phyloP scores from a whole-genome alignment of 2,888 invertebrate species.

The Teleiodes luculella region DNA sequence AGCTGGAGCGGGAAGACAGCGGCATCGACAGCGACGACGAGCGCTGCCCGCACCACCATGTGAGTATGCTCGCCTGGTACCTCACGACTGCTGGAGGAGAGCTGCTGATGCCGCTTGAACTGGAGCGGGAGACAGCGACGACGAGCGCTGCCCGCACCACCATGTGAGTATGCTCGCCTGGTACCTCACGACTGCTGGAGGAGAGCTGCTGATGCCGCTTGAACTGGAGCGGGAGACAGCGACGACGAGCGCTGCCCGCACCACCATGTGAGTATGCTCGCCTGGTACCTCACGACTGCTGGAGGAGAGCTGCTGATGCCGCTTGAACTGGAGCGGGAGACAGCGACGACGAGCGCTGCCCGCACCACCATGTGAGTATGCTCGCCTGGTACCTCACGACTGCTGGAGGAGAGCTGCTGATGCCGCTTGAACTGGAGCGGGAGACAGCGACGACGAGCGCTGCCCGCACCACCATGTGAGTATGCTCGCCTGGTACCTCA shows the following conservation, averaged over 20 bases:
- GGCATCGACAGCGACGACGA: conserved; percentile 64
- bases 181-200: background rate
- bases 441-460: too few relatives aligned
- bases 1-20: conserved; percentile 53
- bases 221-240: conserved; percentile 52
- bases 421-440: too few relatives aligned
- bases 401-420: too few relatives aligned
- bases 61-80: background rate
- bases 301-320: conserved; percentile 34
- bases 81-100: conserved; percentile 17
- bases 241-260: conserved; percentile 35
- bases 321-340: conserved; percentile 46
- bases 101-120: conserved; percentile 34
- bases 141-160: conserved; percentile 18
- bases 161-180: background rate
- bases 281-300: background rate
- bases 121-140: conserved; percentile 60
- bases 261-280: background rate
- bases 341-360: conserved; percentile 44
- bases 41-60: background rate
- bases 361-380: background rate
- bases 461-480: too few relatives aligned
- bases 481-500: too few relatives aligned
- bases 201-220: conserved; percentile 34
- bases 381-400: background rate